A percentile compares a stretch with the other conserved stretches of the same genome.
These are phyloP conservation scores for Agelaius tricolor DNA, from an alignment of 2,113 vertebrate species.

Conservation along the genomic window DNA sequence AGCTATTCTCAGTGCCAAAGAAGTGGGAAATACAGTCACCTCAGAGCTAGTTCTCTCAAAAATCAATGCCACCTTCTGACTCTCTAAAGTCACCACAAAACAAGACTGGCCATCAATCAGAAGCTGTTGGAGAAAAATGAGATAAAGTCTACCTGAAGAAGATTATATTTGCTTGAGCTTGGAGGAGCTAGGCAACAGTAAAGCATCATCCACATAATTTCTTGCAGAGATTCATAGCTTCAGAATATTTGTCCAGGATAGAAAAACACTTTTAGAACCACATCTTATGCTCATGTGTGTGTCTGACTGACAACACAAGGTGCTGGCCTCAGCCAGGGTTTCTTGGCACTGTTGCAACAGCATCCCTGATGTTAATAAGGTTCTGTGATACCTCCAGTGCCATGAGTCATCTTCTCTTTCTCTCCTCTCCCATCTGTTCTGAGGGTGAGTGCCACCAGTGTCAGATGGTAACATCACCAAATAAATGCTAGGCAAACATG, in stretches of 20 bases:
- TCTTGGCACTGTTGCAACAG: background rate
- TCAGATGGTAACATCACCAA: background rate
- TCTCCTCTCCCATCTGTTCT: background rate
- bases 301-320: background rate
- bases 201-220: background rate
- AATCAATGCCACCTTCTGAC: background rate
- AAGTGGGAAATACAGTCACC: background rate
- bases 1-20: background rate
- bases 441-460: rapidly evolving
- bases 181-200: background rate
- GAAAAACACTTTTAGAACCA: background rate
- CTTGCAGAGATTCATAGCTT: background rate
- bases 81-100: background rate
- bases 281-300: rapidly evolving
- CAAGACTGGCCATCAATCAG: background rate
- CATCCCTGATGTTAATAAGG: background rate
- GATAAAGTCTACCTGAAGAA: background rate
- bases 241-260: background rate
- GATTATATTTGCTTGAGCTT: background rate
- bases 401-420: background rate
- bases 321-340: background rate
- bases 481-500: background rate
- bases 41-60: background rate
- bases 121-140: background rate
- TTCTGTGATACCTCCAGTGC: background rate